Percentiles rank a stretch among this genome's conserved stretches.
phyloP scores from a whole-genome alignment of 2,113 vertebrate species.

The Myiozetetes cayanensis region DNA sequence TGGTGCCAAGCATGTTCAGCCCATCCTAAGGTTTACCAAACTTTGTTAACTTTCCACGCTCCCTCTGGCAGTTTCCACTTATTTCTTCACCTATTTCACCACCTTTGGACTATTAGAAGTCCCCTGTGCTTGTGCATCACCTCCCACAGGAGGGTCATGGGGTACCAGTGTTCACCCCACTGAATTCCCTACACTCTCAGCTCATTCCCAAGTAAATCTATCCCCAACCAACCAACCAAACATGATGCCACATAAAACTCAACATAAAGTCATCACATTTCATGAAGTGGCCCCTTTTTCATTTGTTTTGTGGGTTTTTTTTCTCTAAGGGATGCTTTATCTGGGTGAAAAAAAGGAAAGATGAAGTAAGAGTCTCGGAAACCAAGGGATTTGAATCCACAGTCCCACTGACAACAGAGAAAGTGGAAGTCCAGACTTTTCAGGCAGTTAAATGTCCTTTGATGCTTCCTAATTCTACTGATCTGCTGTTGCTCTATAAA shows the following conservation, averaged over 20 bases:
- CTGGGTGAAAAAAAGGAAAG: neutral
- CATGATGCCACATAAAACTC: neutral
- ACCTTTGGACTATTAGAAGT: neutral
- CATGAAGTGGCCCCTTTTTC: neutral
- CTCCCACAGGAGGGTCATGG: neutral
- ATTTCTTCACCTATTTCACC: neutral
- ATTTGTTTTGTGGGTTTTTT: no score
- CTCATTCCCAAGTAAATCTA: neutral
- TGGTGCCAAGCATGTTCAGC: neutral
- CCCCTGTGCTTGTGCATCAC: neutral
- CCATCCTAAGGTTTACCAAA: neutral
- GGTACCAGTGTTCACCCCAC: neutral
- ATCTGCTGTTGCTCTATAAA: neutral
- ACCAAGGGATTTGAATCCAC: neutral
- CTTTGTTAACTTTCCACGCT: accelerated
- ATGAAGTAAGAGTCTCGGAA: neutral
- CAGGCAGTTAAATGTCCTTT: neutral
- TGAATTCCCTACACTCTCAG: neutral
- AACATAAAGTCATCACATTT: neutral
- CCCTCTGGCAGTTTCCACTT: neutral
- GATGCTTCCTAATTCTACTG: neutral
- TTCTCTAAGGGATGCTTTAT: neutral
- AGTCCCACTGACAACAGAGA: neutral
- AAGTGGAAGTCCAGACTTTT: neutral
- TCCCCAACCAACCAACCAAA: neutral